Evolutionary conservation across 2,888 invertebrate genomes (phyloP).

Genomic region (Athalia circularis): DNA sequence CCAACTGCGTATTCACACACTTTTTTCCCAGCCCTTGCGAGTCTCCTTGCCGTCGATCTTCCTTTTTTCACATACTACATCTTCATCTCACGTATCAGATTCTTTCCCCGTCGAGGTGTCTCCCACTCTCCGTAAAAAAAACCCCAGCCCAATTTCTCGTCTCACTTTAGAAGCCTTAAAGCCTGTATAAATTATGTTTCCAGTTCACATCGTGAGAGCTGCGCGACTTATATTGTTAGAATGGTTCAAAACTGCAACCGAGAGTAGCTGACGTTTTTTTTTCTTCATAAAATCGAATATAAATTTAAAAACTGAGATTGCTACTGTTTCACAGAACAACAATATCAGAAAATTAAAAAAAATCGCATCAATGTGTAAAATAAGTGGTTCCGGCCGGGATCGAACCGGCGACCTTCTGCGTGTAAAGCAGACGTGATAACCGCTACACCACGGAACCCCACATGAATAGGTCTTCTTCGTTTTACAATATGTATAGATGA

Average conservation of each 20-base stretch:
- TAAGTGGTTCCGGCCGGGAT: slow-evolving; percentile 76
- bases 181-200: no score
- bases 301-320: no score
- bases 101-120: background rate
- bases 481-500: background rate
- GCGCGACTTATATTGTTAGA: no score
- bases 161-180: no score
- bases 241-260: no score
- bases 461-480: background rate
- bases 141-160: background rate
- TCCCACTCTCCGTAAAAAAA: background rate
- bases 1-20: slow-evolving; percentile 70
- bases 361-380: slow-evolving; percentile 57
- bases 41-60: slow-evolving; percentile 54
- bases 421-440: slow-evolving; percentile 74
- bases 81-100: slow-evolving; percentile 14
- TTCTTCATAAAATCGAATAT: no score
- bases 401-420: slow-evolving; percentile 77
- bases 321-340: slow-evolving; percentile 14
- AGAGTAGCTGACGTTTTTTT: no score
- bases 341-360: slow-evolving; percentile 44
- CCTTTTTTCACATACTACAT: slow-evolving; percentile 54
- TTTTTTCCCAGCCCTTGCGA: slow-evolving; percentile 45
- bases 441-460: slow-evolving; percentile 75
- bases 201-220: no score